These are phyloP conservation scores for Napeogenes sylphis DNA, from an alignment of 2,888 invertebrate genomes.

Conservation along the genomic window DNA sequence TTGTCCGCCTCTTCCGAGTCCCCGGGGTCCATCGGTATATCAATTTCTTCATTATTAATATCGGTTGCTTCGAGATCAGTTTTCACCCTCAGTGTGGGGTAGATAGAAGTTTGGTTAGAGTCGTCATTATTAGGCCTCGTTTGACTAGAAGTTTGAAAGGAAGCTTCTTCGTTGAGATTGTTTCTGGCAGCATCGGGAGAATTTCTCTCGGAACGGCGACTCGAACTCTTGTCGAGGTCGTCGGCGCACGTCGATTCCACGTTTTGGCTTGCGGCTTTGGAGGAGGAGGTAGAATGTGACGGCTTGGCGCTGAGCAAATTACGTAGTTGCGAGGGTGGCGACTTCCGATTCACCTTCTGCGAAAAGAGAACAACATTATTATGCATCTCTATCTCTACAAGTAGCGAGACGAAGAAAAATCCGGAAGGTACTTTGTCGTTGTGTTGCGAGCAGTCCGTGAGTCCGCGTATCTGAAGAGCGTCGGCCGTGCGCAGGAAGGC, in stretches of 20 bases:
- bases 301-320: slow-evolving; percentile 77
- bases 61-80: slow-evolving; percentile 76
- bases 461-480: slow-evolving; percentile 86
- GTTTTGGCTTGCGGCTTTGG: slow-evolving; percentile 78
- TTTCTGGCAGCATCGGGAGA: slow-evolving; percentile 77
- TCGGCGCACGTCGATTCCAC: slow-evolving; percentile 69
- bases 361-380: slow-evolving; percentile 36
- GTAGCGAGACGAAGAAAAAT: no score
- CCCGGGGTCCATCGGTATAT: slow-evolving; percentile 69
- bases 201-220: slow-evolving; percentile 71
- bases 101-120: slow-evolving; percentile 72
- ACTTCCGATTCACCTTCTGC: slow-evolving; percentile 74
- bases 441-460: slow-evolving; percentile 82
- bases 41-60: slow-evolving; percentile 72
- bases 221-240: slow-evolving; percentile 67
- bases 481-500: slow-evolving; percentile 87
- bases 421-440: slow-evolving; percentile 65
- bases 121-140: slow-evolving; percentile 77
- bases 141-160: slow-evolving; percentile 77
- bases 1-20: slow-evolving; percentile 64
- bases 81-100: slow-evolving; percentile 73
- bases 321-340: slow-evolving; percentile 75
- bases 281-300: slow-evolving; percentile 73
- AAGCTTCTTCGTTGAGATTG: slow-evolving; percentile 76
- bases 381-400: no score